Evolutionary conservation across 1,140 invertebrate species (phyloP).

Genomic region (Sarcophaga bullata): DNA sequence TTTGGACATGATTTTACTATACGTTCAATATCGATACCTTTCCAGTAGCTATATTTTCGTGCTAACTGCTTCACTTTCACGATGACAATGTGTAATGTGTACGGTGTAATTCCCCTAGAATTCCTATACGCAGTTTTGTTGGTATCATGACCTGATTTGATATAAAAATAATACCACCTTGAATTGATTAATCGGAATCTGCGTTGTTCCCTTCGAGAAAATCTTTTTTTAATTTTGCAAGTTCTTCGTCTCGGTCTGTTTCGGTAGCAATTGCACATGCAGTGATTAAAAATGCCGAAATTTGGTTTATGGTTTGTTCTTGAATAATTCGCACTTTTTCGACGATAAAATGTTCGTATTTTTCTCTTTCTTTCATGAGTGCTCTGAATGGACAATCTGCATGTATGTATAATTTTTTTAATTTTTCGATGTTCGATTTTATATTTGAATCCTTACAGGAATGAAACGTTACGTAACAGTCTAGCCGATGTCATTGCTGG

Average conservation of each 20-base stretch:
- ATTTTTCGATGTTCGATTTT: too few relatives aligned
- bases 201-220: background rate
- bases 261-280: constrained; percentile 31
- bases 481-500: too few relatives aligned
- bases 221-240: constrained; percentile 25
- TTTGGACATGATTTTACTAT: too few relatives aligned
- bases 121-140: background rate
- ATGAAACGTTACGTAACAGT: too few relatives aligned
- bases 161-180: constrained; percentile 12
- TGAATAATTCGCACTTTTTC: background rate
- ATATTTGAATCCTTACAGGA: too few relatives aligned
- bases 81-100: constrained; percentile 28
- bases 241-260: background rate
- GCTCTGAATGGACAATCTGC: constrained; percentile 43
- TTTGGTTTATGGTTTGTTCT: constrained; percentile 33
- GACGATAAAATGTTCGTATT: constrained; percentile 31
- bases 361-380: constrained; percentile 13
- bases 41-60: constrained; percentile 38
- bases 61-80: constrained; percentile 29
- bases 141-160: background rate
- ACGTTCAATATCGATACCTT: constrained; percentile 22
- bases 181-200: background rate
- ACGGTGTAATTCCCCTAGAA: constrained; percentile 3
- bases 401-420: too few relatives aligned
- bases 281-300: constrained; percentile 25